A percentile compares a stretch with the other conserved stretches of the same genome.
These are phyloP conservation scores for Sterrhoptilus dennistouni DNA, from an alignment of 2,113 vertebrate species.

Conservation along the genomic window DNA sequence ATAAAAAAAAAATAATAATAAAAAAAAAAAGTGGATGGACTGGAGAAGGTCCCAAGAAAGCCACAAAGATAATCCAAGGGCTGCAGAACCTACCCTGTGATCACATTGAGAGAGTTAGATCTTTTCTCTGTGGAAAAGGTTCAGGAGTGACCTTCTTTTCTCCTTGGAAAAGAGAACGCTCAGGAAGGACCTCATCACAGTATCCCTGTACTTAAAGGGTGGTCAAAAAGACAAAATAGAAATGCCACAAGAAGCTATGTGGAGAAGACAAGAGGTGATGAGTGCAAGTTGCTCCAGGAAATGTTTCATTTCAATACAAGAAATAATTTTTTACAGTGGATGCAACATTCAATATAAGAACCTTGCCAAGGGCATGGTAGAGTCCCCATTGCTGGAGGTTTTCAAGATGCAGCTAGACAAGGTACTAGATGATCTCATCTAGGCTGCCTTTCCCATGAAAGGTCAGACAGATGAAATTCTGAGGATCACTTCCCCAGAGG, in stretches of 20 bases:
- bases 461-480: background rate
- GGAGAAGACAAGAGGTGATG: background rate
- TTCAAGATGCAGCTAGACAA: background rate
- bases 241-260: background rate
- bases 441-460: background rate
- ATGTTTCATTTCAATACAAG: background rate
- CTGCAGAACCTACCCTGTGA: background rate
- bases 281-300: background rate
- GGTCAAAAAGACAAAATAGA: background rate
- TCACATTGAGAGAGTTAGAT: background rate
- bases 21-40: background rate
- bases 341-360: background rate
- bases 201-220: background rate
- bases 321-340: background rate
- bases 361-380: background rate
- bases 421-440: background rate
- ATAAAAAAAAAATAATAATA: background rate
- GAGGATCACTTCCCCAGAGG: background rate
- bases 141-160: background rate
- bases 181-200: background rate
- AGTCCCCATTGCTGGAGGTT: background rate
- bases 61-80: background rate
- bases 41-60: background rate
- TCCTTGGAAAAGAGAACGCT: background rate
- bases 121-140: background rate